These are phyloP conservation scores for Irena cyanogastra DNA, from an alignment of 2,113 vertebrate genomes.

Conservation along the genomic window DNA sequence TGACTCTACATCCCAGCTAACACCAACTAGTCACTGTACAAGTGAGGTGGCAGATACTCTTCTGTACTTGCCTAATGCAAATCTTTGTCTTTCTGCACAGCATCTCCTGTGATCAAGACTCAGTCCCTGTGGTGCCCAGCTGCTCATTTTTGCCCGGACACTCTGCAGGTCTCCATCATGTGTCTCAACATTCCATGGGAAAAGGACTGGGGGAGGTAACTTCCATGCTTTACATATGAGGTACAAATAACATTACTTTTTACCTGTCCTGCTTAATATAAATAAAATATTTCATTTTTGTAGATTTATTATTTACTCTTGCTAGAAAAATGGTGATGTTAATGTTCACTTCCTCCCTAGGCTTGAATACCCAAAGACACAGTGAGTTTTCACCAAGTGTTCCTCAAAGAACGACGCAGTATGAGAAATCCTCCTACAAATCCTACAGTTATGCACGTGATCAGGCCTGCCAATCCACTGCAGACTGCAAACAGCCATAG, in stretches of 20 bases:
- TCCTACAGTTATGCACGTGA: neutral
- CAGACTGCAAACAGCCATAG: neutral
- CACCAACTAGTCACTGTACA: neutral
- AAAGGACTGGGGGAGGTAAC: neutral
- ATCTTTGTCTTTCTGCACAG: neutral
- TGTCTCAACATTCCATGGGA: rapidly evolving
- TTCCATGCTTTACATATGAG: neutral
- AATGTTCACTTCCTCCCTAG: neutral
- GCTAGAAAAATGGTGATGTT: neutral
- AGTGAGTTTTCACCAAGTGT: neutral
- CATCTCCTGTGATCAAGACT: rapidly evolving
- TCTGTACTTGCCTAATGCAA: neutral
- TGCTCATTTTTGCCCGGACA: neutral
- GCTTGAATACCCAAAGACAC: neutral
- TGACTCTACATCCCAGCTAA: neutral
- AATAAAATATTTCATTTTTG: neutral
- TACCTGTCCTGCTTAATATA: neutral
- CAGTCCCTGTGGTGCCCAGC: no score
- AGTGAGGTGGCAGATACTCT: neutral
- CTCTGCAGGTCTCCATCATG: neutral
- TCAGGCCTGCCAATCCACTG: neutral
- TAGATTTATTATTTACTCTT: neutral
- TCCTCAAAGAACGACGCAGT: neutral
- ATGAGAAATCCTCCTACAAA: neutral
- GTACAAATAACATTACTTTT: neutral